Conservation (phyloP, 2,888 invertebrate genomes). For the Lithophane semibrunnea region DNA sequence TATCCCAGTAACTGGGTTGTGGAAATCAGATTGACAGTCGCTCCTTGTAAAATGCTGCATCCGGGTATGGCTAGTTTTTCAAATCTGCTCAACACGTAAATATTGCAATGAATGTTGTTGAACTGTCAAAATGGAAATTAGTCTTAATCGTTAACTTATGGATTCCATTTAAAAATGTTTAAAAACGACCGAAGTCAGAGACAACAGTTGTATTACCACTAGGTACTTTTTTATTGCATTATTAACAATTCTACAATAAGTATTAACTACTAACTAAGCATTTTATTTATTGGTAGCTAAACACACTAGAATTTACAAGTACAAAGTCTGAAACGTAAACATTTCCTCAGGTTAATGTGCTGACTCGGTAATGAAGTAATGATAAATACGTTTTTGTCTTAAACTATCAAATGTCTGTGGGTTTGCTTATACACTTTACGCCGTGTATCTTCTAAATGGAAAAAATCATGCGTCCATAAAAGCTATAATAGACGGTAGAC, state of each 20-base stretch:
- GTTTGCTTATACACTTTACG: conserved; percentile 4
- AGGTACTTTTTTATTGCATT: conserved; percentile 9
- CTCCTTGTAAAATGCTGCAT: too few species aligned
- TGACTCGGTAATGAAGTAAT: conserved; percentile 35
- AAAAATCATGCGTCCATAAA: neutral
- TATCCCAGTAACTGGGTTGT: too few species aligned
- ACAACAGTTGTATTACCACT: conserved; percentile 2
- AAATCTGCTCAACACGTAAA: too few species aligned
- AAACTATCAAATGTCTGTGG: conserved; percentile 24
- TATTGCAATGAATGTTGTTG: too few species aligned
- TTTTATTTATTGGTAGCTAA: conserved; percentile 25
- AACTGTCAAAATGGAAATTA: too few species aligned
- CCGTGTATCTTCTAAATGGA: neutral
- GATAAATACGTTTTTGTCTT: neutral
- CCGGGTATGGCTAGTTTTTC: too few species aligned
- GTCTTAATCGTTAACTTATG: too few species aligned
- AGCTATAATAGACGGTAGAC: neutral
- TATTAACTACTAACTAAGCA: conserved; percentile 4
- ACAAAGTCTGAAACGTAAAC: conserved; percentile 44
- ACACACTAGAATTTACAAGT: conserved; percentile 14
- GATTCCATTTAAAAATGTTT: neutral
- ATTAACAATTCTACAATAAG: conserved; percentile 6
- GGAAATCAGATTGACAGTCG: too few species aligned
- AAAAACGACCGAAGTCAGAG: neutral
- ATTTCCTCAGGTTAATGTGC: conserved; percentile 22